Base-by-base conservation (phyloP, 2,113 vertebrate genomes). In the Sphyrna mokarran region DNA sequence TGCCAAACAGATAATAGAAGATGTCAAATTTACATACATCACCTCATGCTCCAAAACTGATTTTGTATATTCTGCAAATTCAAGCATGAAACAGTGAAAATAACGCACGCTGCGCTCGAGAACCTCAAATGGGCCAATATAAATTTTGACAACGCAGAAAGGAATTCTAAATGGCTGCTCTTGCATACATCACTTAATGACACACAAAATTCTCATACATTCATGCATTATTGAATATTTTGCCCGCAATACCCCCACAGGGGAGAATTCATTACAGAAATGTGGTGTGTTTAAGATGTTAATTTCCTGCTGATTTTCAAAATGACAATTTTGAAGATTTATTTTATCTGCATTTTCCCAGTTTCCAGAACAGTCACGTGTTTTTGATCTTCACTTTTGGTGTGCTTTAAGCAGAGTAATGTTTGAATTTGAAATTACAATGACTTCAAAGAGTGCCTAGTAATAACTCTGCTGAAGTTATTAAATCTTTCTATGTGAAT, bases 1-100 rank as follows among this genome's bases (percentile, higher is more conserved):
- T 99, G 96, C 4, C 95, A 29, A 95, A 96, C 93, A 72, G 94
- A 3, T 9, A 95, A 78, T 95, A 95, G 68, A 90, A 95, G 14
- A 63, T 16, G 86, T 89, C 37, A 78, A 18, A 66, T 95, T 68
- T 66, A 20, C 14, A 86, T 95, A 37, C 2, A 33, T 76, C 26
- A 18, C 58, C 54, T 85, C 78, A 87, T 23, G 48, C 54, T 58
- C 95, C 87, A 29, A 29, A 68, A n/a, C 58, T 68, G 95, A 43
- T 69, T 40, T 8, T 63, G 78, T 80, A 23, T 13, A 68, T 86
- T 85, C 78, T 33, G 37, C 37, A 87, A 95, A 40, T 85, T 58
- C 61, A 40, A 14, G 18, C 76, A 68, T 76, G 48, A 86, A 80
- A 83, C 69, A 95, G 37, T 76, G 63, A 22, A 86, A 89, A 16